Conservation (phyloP, 2,797 vertebrate genomes). For the Epinephelus coioides region DNA sequence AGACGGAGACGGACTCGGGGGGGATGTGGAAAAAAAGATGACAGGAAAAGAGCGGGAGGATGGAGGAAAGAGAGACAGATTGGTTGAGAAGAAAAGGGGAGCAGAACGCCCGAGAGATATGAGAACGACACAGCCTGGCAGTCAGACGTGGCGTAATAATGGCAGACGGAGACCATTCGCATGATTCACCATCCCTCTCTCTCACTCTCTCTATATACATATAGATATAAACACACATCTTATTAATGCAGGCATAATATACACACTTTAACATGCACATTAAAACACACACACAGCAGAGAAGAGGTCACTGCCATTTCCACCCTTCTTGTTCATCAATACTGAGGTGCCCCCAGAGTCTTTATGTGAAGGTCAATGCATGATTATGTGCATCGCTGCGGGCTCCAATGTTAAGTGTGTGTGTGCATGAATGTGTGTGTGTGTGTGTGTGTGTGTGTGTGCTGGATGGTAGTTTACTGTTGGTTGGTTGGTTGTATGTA, state of each 20-base stretch:
- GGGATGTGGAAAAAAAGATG: constrained; percentile 51
- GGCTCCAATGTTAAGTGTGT: constrained; percentile 34
- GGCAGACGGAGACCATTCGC: constrained; percentile 59
- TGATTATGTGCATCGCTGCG: constrained; percentile 64
- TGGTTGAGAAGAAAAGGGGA: constrained; percentile 48
- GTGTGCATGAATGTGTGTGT: constrained; percentile 1
- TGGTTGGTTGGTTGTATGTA: constrained; percentile 47
- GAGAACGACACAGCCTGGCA: constrained; percentile 50
- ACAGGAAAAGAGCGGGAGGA: constrained; percentile 55
- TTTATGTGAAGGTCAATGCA: constrained; percentile 75
- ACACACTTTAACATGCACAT: constrained; percentile 41
- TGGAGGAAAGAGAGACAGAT: constrained; percentile 52
- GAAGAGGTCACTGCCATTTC: constrained; percentile 64
- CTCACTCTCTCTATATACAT: not conserved
- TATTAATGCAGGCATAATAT: constrained; percentile 39
- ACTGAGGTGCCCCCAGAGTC: constrained; percentile 64
- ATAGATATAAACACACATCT: not conserved
- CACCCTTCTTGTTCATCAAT: constrained; percentile 61
- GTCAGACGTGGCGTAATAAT: constrained; percentile 64
- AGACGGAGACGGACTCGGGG: constrained; percentile 46
- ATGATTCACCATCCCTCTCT: constrained; percentile 41
- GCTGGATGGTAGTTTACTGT: not conserved
- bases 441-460: constrained; percentile 45
- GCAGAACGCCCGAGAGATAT: constrained; percentile 48
- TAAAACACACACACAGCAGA: constrained; percentile 34